Evolutionary conservation across 2,113 vertebrate genomes (phyloP), one percentile per base, ranked within the genome.

Genomic region (Oreochromis tanganicae): DNA sequence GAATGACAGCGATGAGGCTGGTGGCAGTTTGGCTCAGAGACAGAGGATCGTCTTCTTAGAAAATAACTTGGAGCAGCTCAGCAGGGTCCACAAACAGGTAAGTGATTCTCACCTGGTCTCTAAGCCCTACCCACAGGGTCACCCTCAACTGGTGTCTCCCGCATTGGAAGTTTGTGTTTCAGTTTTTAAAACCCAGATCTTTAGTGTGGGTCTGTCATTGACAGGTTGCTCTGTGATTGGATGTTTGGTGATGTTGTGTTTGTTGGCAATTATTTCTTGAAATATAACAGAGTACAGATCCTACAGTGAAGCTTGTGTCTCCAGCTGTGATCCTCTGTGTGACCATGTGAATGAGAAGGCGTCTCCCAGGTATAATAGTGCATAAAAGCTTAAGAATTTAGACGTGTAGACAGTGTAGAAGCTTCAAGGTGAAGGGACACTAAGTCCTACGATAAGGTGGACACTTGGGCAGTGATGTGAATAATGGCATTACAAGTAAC

Each of bases 61-160:
- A 46, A 95, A 95, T 16, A 95, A 94, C 83, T 56, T 95, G 87
- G 95, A 95, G 80, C 95, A 95, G 83, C 94, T 95, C 50, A 87
- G 94, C 82, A 94, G 87, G n/a, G 95, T 98, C 84, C 95, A 96
- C 92, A 96, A 95, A 34, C 95, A 95, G 94, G 95, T 91, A 0
- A 56, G 89, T 19, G 3, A 46, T 21, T 21, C n/a, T 36, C 24
- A 52, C 21, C 68, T 71, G 24, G 38, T 71, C n/a, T 46, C 36
- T 68, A 68, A 68, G 36, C 63, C 36, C 36, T 4, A 41, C n/a
- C 36, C n/a, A 68, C 59, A 34, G 16, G 16, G 5, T 63, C 59
- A 63, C 59, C 29, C 29, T 34, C 16, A 63, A 17, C 57, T 32
- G 27, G 57, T 32, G 57, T 10, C 29, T 63, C 16, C 57, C 57